A percentile compares a stretch with the other conserved stretches of the same genome.
Conservation (phyloP, 1,140 invertebrate species). For the Phymastichus coffea region DNA sequence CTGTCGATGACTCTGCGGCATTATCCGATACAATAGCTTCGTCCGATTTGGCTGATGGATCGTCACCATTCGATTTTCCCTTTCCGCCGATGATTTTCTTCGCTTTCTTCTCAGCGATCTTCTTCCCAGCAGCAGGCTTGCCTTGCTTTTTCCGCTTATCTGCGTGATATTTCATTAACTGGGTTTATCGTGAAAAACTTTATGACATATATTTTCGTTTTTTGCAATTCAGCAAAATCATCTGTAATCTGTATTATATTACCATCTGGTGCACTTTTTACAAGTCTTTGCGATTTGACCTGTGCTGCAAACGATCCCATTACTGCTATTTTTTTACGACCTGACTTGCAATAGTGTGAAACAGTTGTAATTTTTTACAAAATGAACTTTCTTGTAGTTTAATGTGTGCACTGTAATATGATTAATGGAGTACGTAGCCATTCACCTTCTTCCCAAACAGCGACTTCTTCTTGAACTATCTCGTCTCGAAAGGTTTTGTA, state of each 20-base stretch:
- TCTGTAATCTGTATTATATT: too few relatives aligned
- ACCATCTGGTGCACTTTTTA: slow-evolving; percentile 43
- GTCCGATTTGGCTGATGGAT: slow-evolving; percentile 31
- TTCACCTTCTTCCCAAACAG: slow-evolving; percentile 62
- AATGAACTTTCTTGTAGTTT: too few relatives aligned
- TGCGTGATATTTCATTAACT: too few relatives aligned
- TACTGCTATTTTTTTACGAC: slow-evolving; percentile 40
- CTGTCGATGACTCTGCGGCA: slow-evolving; percentile 37
- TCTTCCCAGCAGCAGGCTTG: too few relatives aligned
- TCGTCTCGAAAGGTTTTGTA: slow-evolving; percentile 60
- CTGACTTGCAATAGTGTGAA: slow-evolving; percentile 33
- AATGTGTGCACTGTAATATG: too few relatives aligned
- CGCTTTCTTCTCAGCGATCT: slow-evolving; percentile 46
- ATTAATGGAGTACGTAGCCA: too few relatives aligned
- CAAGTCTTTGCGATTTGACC: slow-evolving; percentile 42
- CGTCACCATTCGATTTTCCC: slow-evolving; percentile 37
- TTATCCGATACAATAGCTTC: slow-evolving; percentile 26
- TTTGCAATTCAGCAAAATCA: too few relatives aligned
- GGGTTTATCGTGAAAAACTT: too few relatives aligned
- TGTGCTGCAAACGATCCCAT: slow-evolving; percentile 41
- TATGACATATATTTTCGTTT: too few relatives aligned
- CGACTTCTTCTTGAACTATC: slow-evolving; percentile 59
- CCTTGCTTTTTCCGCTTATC: slow-evolving; percentile 29
- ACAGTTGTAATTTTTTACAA: slow-evolving; percentile 6
- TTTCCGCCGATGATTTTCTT: slow-evolving; percentile 42